Conservation (phyloP, 1,140 invertebrate species). For the Rhyacophila brunnea region DNA sequence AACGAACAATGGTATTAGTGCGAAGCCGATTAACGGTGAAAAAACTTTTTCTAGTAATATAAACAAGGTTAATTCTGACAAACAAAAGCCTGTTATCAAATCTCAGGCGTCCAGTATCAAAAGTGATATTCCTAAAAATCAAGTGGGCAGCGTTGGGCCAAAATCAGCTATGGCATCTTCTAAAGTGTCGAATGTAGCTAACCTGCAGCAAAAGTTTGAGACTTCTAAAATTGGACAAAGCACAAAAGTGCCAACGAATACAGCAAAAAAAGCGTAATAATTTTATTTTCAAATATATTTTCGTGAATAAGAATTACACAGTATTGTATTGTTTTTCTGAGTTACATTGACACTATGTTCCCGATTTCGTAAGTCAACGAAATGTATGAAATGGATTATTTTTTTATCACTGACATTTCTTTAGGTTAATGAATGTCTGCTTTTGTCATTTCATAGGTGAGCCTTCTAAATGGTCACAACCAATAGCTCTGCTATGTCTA, state of each 20-base stretch:
- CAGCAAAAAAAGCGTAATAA: slow-evolving; percentile 16
- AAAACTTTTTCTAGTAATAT: slow-evolving; percentile 21
- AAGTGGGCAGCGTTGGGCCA: slow-evolving; percentile 9
- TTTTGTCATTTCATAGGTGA: too few species aligned
- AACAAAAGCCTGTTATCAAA: slow-evolving; percentile 15
- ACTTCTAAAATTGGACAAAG: slow-evolving; percentile 41
- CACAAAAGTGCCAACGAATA: slow-evolving; percentile 5
- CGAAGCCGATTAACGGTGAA: slow-evolving; percentile 27
- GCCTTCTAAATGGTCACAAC: too few species aligned
- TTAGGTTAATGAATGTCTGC: too few species aligned
- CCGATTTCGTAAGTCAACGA: too few species aligned
- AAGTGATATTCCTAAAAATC: neutral
- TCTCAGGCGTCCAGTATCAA: neutral
- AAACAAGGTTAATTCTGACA: slow-evolving; percentile 15
- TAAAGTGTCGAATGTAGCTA: slow-evolving; percentile 67
- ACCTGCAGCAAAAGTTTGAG: slow-evolving; percentile 74
- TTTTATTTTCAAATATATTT: neutral
- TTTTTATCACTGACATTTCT: too few species aligned
- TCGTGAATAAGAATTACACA: neutral
- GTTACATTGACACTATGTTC: neutral
- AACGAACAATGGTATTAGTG: slow-evolving; percentile 14
- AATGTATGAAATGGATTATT: too few species aligned
- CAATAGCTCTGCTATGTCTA: too few species aligned
- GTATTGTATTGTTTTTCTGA: neutral
- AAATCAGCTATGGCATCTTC: slow-evolving; percentile 30